phyloP scores from a whole-genome alignment of 2,113 vertebrate species.

The Peromyscus californicus region DNA sequence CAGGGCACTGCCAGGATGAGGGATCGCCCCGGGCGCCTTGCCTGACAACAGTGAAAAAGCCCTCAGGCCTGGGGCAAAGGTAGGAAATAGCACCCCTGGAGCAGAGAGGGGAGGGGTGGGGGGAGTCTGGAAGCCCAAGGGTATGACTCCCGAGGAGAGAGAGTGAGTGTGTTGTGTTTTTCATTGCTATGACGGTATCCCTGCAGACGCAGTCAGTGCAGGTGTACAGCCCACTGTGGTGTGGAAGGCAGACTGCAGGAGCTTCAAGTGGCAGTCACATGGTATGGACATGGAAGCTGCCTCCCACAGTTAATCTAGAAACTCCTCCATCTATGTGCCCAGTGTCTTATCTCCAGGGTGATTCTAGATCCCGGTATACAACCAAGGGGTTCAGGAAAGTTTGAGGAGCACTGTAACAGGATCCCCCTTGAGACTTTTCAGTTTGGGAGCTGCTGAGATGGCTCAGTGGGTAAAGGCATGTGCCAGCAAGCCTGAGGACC shows the following conservation, averaged over 20 bases:
- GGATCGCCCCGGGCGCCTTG: background rate
- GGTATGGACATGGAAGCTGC: background rate
- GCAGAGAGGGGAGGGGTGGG: background rate
- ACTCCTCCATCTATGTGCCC: too few species aligned
- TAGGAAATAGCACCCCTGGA: background rate
- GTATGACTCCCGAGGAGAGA: background rate
- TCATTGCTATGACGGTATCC: background rate
- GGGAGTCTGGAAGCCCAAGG: background rate
- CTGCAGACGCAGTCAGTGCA: background rate
- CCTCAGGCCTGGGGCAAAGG: background rate
- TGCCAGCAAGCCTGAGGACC: background rate
- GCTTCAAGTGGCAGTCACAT: too few species aligned
- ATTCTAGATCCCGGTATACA: background rate
- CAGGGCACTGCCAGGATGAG: background rate
- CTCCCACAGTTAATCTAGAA: background rate
- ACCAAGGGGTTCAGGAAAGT: background rate
- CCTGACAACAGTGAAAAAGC: background rate
- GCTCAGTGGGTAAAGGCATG: background rate
- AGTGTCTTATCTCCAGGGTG: too few species aligned
- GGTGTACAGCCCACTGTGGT: background rate
- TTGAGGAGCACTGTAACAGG: background rate
- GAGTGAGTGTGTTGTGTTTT: background rate
- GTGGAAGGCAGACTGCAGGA: background rate
- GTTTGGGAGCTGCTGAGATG: background rate
- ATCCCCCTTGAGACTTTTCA: background rate